phyloP scores from a whole-genome alignment of 2,797 vertebrate genomes.

The Pelochelys cantorii region DNA sequence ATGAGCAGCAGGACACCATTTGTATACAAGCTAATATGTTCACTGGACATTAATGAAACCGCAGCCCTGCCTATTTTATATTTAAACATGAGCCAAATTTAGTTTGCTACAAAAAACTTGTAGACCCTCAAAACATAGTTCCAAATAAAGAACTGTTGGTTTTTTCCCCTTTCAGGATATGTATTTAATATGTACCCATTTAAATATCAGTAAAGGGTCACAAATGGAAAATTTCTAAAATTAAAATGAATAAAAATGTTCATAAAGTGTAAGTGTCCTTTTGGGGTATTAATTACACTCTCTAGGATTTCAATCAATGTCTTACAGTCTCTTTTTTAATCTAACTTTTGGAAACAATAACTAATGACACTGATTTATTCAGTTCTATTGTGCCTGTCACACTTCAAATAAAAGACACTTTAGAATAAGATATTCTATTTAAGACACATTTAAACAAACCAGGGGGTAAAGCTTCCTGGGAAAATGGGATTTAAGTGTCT shows the following conservation, averaged over 20 bases:
- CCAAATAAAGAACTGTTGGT: background rate
- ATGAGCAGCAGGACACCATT: slow-evolving; percentile 3
- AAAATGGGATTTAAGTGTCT: slow-evolving; percentile 76
- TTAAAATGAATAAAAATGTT: slow-evolving; percentile 15
- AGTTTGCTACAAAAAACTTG: background rate
- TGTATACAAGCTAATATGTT: background rate
- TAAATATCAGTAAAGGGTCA: background rate
- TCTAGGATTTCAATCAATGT: slow-evolving; percentile 9
- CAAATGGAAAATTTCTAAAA: background rate
- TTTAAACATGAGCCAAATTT: slow-evolving; percentile 43
- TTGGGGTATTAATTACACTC: background rate
- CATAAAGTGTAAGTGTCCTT: background rate
- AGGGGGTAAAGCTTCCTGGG: slow-evolving; percentile 62
- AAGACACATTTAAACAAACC: slow-evolving; percentile 62
- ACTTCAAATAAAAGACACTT: slow-evolving; percentile 31
- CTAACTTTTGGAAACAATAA: slow-evolving; percentile 47
- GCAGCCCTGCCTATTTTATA: background rate
- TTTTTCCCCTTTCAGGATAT: background rate
- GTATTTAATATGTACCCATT: background rate
- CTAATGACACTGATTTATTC: slow-evolving; percentile 58
- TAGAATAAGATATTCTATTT: slow-evolving; percentile 67
- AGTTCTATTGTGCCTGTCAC: slow-evolving; percentile 44
- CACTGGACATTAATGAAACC: background rate
- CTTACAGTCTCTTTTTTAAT: slow-evolving; percentile 6
- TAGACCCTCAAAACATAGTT: background rate